These are phyloP conservation scores for Leucosticte australis DNA, from an alignment of 2,113 vertebrate species.

Conservation along the genomic window DNA sequence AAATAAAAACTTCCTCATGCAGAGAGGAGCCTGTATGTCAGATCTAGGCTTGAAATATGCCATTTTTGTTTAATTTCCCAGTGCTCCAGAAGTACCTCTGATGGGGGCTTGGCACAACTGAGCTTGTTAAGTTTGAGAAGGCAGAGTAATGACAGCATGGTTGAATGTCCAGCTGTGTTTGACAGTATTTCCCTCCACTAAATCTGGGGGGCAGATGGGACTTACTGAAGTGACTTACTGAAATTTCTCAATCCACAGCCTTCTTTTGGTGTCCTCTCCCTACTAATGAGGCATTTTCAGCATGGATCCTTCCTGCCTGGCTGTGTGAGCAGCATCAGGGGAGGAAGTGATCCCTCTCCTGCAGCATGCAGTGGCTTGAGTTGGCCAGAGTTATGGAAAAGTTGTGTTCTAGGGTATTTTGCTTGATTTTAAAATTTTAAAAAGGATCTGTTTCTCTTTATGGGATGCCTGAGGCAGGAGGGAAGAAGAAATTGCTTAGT, in stretches of 20 bases:
- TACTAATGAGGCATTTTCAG: background rate
- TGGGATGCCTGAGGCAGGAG: background rate
- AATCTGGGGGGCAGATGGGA: slow-evolving; percentile 59
- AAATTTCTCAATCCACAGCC: background rate
- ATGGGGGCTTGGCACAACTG: slow-evolving; percentile 3
- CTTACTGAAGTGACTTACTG: slow-evolving; percentile 25
- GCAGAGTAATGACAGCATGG: slow-evolving; percentile 39
- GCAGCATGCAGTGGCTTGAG: background rate
- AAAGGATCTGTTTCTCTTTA: background rate
- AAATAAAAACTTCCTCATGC: slow-evolving; percentile 43
- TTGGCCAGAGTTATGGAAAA: slow-evolving; percentile 18
- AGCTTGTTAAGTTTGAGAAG: slow-evolving; percentile 29
- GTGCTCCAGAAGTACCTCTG: slow-evolving; percentile 3
- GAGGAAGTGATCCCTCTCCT: background rate
- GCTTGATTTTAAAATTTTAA: background rate
- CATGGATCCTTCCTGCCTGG: slow-evolving; percentile 23
- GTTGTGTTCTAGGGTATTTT: background rate
- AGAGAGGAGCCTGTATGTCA: background rate
- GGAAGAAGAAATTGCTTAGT: background rate
- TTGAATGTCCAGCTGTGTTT: slow-evolving; percentile 26
- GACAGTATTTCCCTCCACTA: slow-evolving; percentile 13
- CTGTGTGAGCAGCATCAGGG: background rate
- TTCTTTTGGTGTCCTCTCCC: background rate
- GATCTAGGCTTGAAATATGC: slow-evolving; percentile 5
- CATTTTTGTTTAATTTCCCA: slow-evolving; percentile 25